These are phyloP conservation scores for Cryptoblepharus egeriae DNA, from an alignment of 2,797 vertebrate genomes.

Conservation along the genomic window DNA sequence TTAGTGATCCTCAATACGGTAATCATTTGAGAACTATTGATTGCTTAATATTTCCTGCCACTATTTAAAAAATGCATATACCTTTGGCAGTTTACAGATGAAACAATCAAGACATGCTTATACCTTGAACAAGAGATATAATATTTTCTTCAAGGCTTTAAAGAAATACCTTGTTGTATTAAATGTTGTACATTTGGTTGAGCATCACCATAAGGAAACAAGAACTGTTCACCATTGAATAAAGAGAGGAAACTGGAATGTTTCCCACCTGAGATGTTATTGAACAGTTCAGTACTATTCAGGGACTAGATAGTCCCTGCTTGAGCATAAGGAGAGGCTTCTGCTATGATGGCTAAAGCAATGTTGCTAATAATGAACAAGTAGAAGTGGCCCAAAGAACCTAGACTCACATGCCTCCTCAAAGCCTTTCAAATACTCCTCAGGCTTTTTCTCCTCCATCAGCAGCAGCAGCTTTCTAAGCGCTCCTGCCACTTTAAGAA, in stretches of 20 bases:
- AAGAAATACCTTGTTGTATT: neutral
- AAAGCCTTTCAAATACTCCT: neutral
- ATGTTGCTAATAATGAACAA: neutral
- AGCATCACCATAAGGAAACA: neutral
- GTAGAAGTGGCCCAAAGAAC: neutral
- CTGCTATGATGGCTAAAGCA: neutral
- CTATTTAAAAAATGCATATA: neutral
- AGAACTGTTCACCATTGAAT: neutral
- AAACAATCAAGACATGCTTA: neutral
- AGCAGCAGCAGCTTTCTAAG: too few species aligned
- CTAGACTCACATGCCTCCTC: neutral
- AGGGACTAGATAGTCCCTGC: neutral
- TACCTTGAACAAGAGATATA: neutral
- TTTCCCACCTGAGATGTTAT: neutral
- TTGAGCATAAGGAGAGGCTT: neutral
- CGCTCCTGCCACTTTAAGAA: too few species aligned
- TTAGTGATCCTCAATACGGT: neutral
- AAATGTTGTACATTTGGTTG: neutral
- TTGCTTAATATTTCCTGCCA: neutral
- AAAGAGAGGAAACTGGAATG: too few species aligned
- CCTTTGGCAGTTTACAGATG: neutral
- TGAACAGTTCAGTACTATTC: too few species aligned
- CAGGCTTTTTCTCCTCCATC: too few species aligned
- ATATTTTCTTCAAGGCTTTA: neutral
- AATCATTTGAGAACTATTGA: neutral